Evolutionary conservation across 2,888 invertebrate species (phyloP), one percentile per base, ranked within the genome.

Genomic region (Liopterus haemorrhoidalis): DNA sequence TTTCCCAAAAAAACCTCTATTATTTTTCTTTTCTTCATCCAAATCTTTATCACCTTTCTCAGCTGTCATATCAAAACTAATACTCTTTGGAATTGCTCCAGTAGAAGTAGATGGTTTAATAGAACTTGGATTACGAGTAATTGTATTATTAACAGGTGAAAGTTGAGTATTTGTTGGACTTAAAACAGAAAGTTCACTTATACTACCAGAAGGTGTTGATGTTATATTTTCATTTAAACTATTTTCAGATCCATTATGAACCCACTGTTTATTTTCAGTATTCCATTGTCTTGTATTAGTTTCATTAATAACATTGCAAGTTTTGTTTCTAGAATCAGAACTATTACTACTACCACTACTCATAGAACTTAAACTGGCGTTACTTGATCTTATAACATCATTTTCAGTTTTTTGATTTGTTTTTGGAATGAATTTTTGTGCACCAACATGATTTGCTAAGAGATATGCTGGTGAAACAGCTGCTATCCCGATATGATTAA

Each of bases 11-110:
- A 88, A 82, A 12, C 85, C 74, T 46, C 78, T 76, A 53, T 59
- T 64, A 30, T 73, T 74, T 41, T 71, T 70, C 49, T 75, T 75
- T 31, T 76, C 78, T 53, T 73, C 75, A 50, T 71, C 66, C 43
- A 67, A 56, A 51, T 70, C 73, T 69, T 81, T 79, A 57, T 83
- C 82, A 2, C 80, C 78, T 55, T 88, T 82, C 60, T 89, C 88
- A 0, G 90, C 89, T 1, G 87, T 87, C 63, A 89, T 85, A 67
- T 92, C 91, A 58, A 91, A 91, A 63, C 88, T 90, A 57, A 91
- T 91, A 59, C 89, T 91, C 68, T 92, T 92, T 1, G 90, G 89
- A 58, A 92, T 91, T 2, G 90, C 87, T 1, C 90, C 90, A 0
- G 85, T 86, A 0, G 84, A 82, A 14, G 74, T 71, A 2, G 65